These are phyloP conservation scores for Micrastur ruficollis DNA, from an alignment of 2,797 vertebrate genomes.

Conservation along the genomic window DNA sequence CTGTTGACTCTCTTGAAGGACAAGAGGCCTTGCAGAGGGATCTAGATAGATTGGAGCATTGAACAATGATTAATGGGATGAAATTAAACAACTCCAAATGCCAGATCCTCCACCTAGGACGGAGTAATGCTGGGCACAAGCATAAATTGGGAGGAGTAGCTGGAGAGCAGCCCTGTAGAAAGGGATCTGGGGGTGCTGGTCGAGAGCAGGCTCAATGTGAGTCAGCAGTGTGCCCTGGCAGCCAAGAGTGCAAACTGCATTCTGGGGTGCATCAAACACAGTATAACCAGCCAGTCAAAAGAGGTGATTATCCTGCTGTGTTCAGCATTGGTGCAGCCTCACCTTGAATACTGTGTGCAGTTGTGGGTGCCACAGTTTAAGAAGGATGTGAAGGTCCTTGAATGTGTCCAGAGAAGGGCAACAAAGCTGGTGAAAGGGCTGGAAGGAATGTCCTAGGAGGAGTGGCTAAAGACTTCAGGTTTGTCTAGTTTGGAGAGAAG, in stretches of 20 bases:
- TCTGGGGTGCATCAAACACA: background rate
- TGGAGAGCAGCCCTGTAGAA: background rate
- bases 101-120: background rate
- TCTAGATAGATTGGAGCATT: background rate
- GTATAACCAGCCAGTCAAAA: rapidly evolving
- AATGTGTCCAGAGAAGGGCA: background rate
- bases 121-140: rapidly evolving
- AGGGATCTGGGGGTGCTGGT: background rate
- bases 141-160: background rate
- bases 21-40: background rate
- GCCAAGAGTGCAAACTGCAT: background rate
- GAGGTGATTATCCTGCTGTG: rapidly evolving
- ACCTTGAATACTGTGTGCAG: background rate
- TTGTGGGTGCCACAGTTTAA: background rate
- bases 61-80: background rate
- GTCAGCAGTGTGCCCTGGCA: background rate
- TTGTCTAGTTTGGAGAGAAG: background rate
- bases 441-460: background rate
- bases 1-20: background rate
- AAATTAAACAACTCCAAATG: background rate
- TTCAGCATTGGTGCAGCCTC: background rate
- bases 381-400: background rate
- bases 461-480: background rate
- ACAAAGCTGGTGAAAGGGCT: background rate
- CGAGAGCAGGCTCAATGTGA: background rate